These are phyloP conservation scores for Minunthozetes semirufus DNA, from an alignment of 2,888 invertebrate species.

Conservation along the genomic window DNA sequence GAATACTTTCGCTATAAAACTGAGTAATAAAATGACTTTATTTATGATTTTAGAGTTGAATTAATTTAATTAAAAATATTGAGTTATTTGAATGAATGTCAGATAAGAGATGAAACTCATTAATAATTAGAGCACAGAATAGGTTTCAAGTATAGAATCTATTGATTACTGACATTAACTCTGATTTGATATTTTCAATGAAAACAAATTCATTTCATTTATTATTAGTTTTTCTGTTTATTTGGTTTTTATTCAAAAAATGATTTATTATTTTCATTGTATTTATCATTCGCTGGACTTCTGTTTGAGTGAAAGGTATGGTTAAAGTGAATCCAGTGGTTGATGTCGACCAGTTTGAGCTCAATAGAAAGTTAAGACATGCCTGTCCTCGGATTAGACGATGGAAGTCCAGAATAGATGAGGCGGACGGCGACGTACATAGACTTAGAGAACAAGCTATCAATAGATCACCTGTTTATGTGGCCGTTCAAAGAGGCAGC, in stretches of 20 bases:
- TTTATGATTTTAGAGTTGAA: not conserved
- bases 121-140: conserved; percentile 2
- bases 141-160: not conserved
- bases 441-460: not conserved
- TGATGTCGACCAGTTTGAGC: not conserved
- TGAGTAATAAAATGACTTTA: no score
- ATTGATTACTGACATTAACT: not conserved
- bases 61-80: not conserved
- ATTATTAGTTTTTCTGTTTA: not conserved
- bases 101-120: conserved; percentile 17
- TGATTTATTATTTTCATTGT: not conserved
- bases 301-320: not conserved
- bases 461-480: not conserved
- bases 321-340: not conserved
- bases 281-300: not conserved
- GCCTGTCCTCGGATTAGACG: conserved; percentile 8
- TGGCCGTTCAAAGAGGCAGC: conserved; percentile 12
- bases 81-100: not conserved
- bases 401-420: conserved; percentile 1
- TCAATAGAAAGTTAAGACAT: not conserved
- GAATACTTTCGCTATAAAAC: no score
- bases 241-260: not conserved
- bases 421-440: not conserved
- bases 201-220: not conserved
- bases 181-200: not conserved